Conservation (phyloP, 2,797 vertebrate genomes). For the Petrocephalus schoutedeni region DNA sequence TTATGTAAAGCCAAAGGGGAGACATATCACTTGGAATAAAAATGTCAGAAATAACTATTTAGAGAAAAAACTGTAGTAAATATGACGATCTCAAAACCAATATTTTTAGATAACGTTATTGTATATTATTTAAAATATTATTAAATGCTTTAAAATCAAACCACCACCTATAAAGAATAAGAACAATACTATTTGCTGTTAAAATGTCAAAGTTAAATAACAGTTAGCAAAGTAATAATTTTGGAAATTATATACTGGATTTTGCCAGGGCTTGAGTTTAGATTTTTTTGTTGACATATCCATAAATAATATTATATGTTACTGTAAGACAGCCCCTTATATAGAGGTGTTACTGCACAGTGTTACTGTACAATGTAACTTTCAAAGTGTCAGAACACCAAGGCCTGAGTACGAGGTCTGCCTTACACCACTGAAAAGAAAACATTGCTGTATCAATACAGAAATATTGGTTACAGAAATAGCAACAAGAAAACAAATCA, state of each 20-base stretch:
- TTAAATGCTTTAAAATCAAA: background rate
- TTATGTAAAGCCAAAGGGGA: background rate
- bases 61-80: background rate
- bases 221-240: background rate
- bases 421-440: background rate
- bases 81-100: background rate
- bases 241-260: background rate
- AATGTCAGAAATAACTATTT: background rate
- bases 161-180: background rate
- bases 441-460: background rate
- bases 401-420: background rate
- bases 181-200: background rate
- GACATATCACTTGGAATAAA: background rate
- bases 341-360: background rate
- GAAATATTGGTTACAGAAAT: background rate
- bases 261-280: background rate
- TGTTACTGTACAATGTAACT: background rate
- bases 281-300: background rate
- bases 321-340: background rate
- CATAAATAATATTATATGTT: background rate
- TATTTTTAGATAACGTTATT: background rate
- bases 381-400: background rate
- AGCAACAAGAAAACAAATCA: background rate
- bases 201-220: constrained; percentile 1
- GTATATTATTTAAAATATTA: background rate